Conservation (phyloP, 2,888 invertebrate species). For the Mantis religiosa region DNA sequence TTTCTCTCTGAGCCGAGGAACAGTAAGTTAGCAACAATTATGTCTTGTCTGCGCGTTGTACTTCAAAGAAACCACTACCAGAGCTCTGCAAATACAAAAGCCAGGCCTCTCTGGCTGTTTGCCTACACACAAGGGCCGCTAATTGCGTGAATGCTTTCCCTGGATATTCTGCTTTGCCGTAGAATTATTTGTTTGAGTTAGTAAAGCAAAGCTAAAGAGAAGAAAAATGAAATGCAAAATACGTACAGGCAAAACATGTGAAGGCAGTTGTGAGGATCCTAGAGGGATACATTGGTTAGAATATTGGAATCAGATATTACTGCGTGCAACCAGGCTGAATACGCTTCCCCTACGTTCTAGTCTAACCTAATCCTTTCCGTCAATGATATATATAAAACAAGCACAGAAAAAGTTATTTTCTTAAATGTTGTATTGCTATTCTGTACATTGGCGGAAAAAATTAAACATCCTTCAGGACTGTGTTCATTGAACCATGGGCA, state of each 20-base stretch:
- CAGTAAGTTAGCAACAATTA: background rate
- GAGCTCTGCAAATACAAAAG: background rate
- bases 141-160: background rate
- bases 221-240: background rate
- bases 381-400: too few relatives aligned
- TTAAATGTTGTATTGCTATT: too few relatives aligned
- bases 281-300: background rate
- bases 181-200: background rate
- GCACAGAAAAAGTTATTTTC: too few relatives aligned
- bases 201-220: background rate
- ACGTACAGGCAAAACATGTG: background rate
- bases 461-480: too few relatives aligned
- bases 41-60: background rate
- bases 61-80: background rate
- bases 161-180: background rate
- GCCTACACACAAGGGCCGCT: background rate
- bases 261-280: background rate
- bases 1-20: background rate
- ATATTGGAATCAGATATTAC: background rate
- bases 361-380: too few relatives aligned
- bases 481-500: too few relatives aligned
- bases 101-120: background rate
- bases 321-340: too few relatives aligned
- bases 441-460: too few relatives aligned
- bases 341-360: too few relatives aligned